Percentiles rank a stretch among this genome's conserved stretches.
phyloP scores from a whole-genome alignment of 2,888 invertebrate species.

The Brassicogethes aeneus region DNA sequence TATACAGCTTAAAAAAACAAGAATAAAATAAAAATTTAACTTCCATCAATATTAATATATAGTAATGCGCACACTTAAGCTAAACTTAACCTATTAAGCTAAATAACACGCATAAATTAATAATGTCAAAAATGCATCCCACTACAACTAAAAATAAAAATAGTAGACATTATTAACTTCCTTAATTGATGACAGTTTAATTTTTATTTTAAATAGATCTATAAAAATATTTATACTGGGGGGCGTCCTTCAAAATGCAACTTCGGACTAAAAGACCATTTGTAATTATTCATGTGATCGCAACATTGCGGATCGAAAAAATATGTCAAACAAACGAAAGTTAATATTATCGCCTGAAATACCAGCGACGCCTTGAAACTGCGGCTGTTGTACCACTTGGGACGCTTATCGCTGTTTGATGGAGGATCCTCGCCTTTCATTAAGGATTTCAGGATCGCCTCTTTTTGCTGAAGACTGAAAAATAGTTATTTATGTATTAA shows the following conservation, averaged over 20 bases:
- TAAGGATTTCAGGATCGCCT: not conserved
- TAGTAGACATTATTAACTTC: too few species aligned
- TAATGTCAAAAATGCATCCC: too few species aligned
- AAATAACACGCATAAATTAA: too few species aligned
- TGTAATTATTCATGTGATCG: slow-evolving; percentile 67
- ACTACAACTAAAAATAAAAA: too few species aligned
- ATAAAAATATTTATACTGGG: slow-evolving; percentile 70
- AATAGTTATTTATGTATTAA: too few species aligned
- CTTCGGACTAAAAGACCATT: slow-evolving; percentile 68
- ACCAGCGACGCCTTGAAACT: slow-evolving; percentile 64
- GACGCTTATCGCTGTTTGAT: slow-evolving; percentile 25
- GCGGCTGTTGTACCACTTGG: slow-evolving; percentile 58
- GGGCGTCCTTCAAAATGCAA: slow-evolving; percentile 75
- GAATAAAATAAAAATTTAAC: too few species aligned
- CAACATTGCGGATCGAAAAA: slow-evolving; percentile 70
- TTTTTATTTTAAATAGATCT: too few species aligned
- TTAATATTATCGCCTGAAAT: slow-evolving; percentile 65
- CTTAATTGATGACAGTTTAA: too few species aligned
- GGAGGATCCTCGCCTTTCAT: slow-evolving; percentile 43
- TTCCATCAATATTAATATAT: too few species aligned
- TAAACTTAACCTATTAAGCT: too few species aligned
- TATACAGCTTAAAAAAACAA: too few species aligned
- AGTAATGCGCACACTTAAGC: too few species aligned
- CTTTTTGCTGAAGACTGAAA: not conserved
- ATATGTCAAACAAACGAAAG: slow-evolving; percentile 64